phyloP scores from a whole-genome alignment of 2,113 vertebrate genomes.

The Cyphomyrus plagiostoma region DNA sequence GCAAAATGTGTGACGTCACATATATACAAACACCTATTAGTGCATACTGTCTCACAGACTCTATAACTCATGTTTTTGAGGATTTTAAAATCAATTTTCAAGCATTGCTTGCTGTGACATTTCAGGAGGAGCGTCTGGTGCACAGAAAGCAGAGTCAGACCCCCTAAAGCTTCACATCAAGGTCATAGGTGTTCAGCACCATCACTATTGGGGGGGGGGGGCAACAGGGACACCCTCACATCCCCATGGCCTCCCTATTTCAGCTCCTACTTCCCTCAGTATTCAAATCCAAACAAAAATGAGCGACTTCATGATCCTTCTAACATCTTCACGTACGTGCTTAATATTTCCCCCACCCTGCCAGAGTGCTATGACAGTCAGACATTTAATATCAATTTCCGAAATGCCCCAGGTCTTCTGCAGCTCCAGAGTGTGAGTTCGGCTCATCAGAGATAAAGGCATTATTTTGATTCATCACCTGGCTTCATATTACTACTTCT shows the following conservation, averaged over 20 bases:
- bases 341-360: conserved; percentile 18
- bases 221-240: neutral
- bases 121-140: neutral
- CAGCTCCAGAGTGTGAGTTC: conserved; percentile 24
- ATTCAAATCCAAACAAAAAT: neutral
- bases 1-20: neutral
- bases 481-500: neutral
- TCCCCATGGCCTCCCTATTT: neutral
- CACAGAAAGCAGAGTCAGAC: neutral
- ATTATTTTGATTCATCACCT: conserved; percentile 20
- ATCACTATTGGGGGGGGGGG: too few species aligned
- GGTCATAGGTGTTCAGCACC: neutral
- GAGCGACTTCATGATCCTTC: neutral
- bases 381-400: conserved; percentile 37
- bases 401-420: conserved; percentile 25
- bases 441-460: conserved; percentile 18
- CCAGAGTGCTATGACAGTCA: conserved; percentile 23
- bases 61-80: neutral
- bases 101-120: neutral
- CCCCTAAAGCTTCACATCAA: neutral
- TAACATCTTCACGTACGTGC: neutral
- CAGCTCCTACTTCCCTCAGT: neutral
- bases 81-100: neutral
- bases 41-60: neutral
- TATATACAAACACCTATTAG: neutral